Conservation (phyloP, 2,888 invertebrate species). For the Amblyjoppa fuscipennis region DNA sequence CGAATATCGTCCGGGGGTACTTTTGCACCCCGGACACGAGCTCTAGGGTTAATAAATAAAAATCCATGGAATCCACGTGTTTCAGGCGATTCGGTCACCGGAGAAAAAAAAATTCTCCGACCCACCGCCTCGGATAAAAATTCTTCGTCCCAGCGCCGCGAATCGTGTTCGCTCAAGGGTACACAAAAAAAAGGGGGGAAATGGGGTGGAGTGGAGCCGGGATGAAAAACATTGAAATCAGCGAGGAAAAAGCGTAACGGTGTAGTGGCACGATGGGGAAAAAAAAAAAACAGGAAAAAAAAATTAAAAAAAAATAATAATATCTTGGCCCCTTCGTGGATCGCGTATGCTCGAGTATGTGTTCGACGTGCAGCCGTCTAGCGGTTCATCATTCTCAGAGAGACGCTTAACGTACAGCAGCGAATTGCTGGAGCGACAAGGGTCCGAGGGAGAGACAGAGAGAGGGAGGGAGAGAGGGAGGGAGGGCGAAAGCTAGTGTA, state of each 20-base stretch:
- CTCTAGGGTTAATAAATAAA: no score
- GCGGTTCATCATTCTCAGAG: slow-evolving; percentile 24
- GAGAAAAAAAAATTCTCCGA: no score
- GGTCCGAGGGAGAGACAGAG: slow-evolving; percentile 18
- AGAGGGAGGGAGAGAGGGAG: background rate
- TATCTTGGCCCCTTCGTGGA: background rate
- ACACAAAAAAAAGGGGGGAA: background rate
- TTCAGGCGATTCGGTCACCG: no score
- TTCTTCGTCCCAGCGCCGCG: background rate
- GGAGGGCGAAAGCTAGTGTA: slow-evolving; percentile 28
- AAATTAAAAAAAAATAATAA: background rate
- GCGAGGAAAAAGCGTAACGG: background rate
- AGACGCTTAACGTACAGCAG: slow-evolving; percentile 29
- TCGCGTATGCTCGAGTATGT: slow-evolving; percentile 36
- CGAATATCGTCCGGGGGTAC: no score
- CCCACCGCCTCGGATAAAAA: background rate
- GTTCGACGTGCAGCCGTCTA: slow-evolving; percentile 34
- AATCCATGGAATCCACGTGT: no score
- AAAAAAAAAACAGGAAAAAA: background rate
- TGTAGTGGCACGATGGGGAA: background rate
- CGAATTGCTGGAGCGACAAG: slow-evolving; percentile 47
- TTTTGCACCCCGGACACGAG: no score
- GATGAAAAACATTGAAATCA: background rate
- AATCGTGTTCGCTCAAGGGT: slow-evolving; percentile 5
- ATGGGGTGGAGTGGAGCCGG: background rate